Percentiles rank a stretch among this genome's conserved stretches.
phyloP scores from a whole-genome alignment of 2,888 invertebrate species.

The Sinhomidia bicolor region DNA sequence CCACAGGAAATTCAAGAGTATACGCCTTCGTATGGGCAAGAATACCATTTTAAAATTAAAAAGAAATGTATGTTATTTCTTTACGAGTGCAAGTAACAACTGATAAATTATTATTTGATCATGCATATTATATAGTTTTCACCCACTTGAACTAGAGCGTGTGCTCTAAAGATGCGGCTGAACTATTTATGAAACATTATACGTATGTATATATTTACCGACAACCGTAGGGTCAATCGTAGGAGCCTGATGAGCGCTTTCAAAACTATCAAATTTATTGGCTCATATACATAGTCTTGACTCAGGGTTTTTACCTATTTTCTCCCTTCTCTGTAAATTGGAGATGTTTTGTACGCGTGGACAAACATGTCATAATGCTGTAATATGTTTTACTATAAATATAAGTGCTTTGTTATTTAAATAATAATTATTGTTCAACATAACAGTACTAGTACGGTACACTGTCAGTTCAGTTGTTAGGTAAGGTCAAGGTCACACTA shows the following conservation, averaged over 20 bases:
- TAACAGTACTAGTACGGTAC: too few relatives aligned
- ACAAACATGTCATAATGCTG: not conserved
- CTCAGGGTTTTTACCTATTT: conserved; percentile 60
- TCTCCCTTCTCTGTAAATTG: conserved; percentile 11
- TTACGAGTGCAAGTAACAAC: not conserved
- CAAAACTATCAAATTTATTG: conserved; percentile 56
- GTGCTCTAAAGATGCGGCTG: not conserved
- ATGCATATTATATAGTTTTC: not conserved
- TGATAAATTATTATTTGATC: conserved; percentile 16
- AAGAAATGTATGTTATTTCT: not conserved
- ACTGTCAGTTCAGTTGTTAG: not conserved
- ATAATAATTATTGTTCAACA: not conserved
- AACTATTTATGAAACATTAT: conserved; percentile 28
- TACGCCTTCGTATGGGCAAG: conserved; percentile 54
- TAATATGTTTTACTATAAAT: not conserved
- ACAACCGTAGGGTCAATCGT: conserved; percentile 51
- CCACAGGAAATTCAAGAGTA: conserved; percentile 58
- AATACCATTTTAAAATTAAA: not conserved
- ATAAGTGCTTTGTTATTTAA: not conserved
- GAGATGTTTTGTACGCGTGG: not conserved
- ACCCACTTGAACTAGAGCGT: not conserved
- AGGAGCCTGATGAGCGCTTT: conserved; percentile 70
- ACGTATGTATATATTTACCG: conserved; percentile 10
- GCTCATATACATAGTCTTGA: conserved; percentile 62
- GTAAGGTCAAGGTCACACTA: not conserved